phyloP scores from a whole-genome alignment of 2,888 invertebrate genomes.

The Troides aeacus region DNA sequence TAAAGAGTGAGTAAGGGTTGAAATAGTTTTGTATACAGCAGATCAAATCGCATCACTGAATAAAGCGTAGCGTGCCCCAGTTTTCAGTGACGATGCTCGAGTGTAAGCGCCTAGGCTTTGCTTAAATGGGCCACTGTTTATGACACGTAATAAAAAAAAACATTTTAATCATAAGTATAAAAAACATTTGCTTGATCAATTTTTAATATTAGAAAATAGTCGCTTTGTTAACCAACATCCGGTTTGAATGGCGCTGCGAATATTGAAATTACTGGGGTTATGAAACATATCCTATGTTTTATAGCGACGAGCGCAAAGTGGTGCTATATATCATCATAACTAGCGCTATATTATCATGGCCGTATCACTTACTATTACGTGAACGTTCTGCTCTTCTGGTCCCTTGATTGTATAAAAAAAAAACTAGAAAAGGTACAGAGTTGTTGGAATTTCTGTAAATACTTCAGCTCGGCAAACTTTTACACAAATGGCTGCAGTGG shows the following conservation, averaged over 20 bases:
- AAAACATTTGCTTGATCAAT: too few relatives aligned
- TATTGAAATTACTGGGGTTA: too few relatives aligned
- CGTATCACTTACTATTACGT: too few relatives aligned
- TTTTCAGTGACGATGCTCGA: not conserved
- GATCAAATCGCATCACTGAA: not conserved
- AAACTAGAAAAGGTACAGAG: not conserved
- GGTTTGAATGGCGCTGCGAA: too few relatives aligned
- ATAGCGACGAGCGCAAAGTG: too few relatives aligned
- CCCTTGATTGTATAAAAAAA: too few relatives aligned
- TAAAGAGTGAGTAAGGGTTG: not conserved
- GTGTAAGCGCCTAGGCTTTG: not conserved
- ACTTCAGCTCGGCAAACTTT: not conserved
- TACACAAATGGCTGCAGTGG: not conserved
- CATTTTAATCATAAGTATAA: not conserved
- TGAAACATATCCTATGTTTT: too few relatives aligned
- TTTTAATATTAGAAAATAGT: too few relatives aligned
- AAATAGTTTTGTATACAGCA: not conserved
- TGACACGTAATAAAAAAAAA: not conserved
- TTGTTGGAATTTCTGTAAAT: not conserved
- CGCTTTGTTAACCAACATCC: too few relatives aligned
- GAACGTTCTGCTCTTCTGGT: too few relatives aligned
- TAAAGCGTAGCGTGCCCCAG: not conserved
- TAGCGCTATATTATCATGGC: too few relatives aligned
- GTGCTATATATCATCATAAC: too few relatives aligned
- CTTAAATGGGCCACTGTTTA: not conserved